These are phyloP conservation scores for Colinus virginianus DNA, from an alignment of 2,113 vertebrate genomes.

Conservation along the genomic window DNA sequence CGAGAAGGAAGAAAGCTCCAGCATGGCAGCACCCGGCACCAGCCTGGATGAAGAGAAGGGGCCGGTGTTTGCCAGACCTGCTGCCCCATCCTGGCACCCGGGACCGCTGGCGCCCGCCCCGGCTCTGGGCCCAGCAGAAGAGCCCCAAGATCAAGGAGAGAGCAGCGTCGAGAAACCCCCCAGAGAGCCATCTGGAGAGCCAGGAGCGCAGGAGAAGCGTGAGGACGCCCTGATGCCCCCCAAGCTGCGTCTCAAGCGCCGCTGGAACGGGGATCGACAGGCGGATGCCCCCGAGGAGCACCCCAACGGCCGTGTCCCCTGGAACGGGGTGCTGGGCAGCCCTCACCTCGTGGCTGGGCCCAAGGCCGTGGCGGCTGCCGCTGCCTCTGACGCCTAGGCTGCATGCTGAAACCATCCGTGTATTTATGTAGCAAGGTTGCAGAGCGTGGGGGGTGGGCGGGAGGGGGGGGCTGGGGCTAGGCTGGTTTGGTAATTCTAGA, in stretches of 20 bases:
- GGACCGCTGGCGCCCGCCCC: rapidly evolving
- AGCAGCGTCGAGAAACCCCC: not conserved
- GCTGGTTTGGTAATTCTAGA: slow-evolving; percentile 62
- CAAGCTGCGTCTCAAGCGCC: slow-evolving; percentile 80
- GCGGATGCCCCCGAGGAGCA: slow-evolving; percentile 32
- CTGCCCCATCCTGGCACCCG: slow-evolving; percentile 18
- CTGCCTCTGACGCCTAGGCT: slow-evolving; percentile 68
- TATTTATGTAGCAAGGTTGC: slow-evolving; percentile 75
- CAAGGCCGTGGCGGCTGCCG: slow-evolving; percentile 43
- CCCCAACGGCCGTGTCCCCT: slow-evolving; percentile 49
- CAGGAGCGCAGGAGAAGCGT: slow-evolving; percentile 1
- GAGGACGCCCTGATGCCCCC: slow-evolving; percentile 82
- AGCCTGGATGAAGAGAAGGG: not conserved
- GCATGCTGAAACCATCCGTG: not conserved
- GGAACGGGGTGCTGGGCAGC: slow-evolving; percentile 41
- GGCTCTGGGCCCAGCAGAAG: not conserved
- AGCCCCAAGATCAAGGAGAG: slow-evolving; percentile 43
- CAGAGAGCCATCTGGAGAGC: rapidly evolving
- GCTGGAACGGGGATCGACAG: slow-evolving; percentile 77
- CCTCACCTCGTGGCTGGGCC: not conserved
- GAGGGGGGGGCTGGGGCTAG: not conserved
- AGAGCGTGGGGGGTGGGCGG: not conserved
- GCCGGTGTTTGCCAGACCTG: slow-evolving; percentile 57
- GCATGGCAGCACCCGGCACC: not conserved
- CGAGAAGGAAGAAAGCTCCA: not conserved